These are phyloP conservation scores for Coryphaenoides rupestris DNA, from an alignment of 2,113 vertebrate species.

Conservation along the genomic window DNA sequence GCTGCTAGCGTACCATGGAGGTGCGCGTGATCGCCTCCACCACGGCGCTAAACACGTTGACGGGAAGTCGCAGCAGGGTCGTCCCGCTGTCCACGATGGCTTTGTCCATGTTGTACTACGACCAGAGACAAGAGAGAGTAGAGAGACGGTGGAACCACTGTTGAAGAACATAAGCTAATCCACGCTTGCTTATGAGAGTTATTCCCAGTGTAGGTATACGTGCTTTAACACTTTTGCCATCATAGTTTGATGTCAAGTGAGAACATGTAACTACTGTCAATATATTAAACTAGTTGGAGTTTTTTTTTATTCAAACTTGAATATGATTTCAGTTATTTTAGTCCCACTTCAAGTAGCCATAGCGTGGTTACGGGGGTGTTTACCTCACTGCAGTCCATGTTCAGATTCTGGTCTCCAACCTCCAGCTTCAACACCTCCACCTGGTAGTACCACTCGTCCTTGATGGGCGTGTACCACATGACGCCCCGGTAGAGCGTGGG, in stretches of 20 bases:
- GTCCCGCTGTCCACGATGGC: constrained; percentile 98
- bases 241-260: too few species aligned
- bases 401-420: constrained; percentile 84
- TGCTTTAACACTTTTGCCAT: too few species aligned
- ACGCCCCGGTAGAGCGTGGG: constrained; percentile 81
- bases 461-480: constrained; percentile 93
- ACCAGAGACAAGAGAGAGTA: constrained; percentile 13
- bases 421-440: constrained; percentile 94
- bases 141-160: neutral
- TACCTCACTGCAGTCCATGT: constrained; percentile 95
- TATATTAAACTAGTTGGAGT: too few species aligned
- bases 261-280: too few species aligned
- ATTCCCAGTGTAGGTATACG: too few species aligned
- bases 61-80: constrained; percentile 89
- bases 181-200: neutral
- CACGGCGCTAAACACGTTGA: constrained; percentile 88
- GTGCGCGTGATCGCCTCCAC: constrained; percentile 83
- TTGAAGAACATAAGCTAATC: neutral
- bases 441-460: constrained; percentile 96
- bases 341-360: neutral
- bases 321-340: neutral
- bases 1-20: constrained; percentile 79
- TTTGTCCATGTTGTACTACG: constrained; percentile 93
- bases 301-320: too few species aligned
- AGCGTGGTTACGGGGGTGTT: neutral